Evolutionary conservation across 2,113 vertebrate genomes (phyloP), one percentile per base, ranked within the genome.

Genomic region (Phoenicopterus ruber): DNA sequence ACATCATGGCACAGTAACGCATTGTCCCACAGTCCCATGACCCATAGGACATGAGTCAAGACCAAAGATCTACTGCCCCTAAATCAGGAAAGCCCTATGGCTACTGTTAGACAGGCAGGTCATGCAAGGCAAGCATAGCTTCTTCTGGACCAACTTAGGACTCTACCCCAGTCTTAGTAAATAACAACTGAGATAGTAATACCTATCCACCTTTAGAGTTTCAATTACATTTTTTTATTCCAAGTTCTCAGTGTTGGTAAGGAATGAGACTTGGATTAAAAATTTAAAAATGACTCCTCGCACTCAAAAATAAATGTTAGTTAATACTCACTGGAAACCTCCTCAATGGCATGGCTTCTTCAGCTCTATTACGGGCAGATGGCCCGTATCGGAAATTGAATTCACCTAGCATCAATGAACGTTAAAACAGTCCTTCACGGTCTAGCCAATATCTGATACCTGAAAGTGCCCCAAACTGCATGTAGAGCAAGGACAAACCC

Each of bases 231-330:
- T 11, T 80, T 73, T 86, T 83, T 25, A n/a, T 84, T 77, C 40
- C 36, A 73, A 34, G 16, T 77, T 69, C 20, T 89, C 21, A 50
- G 36, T 54, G 19, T 49, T 63, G 20, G 18, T 50, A 81, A 57
- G 25, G 38, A 46, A 74, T 91, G 28, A 82, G 15, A 62, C 10
- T 84, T 58, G 17, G 7, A 58, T 42, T 66, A 58, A 86, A 90
- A 66, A 8, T 31, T 69, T 1, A 0, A 66, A 77, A 86, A 73
- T 26, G 0, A 42, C 10, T 57, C 17, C 7, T 59, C 1, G 2
- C 19, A 13, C 21, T 78, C 50, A 73, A 59, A 90, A 88, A 24
- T 38, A 74, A 49, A 10, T 44, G 15, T 76, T 90, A 79, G 7
- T 32, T 85, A n/a, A 58, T 76, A 55, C 38, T 61, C 44, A 18